These are phyloP conservation scores for Aradophagus sp. DNA, from an alignment of 1,140 invertebrate genomes.

Conservation along the genomic window DNA sequence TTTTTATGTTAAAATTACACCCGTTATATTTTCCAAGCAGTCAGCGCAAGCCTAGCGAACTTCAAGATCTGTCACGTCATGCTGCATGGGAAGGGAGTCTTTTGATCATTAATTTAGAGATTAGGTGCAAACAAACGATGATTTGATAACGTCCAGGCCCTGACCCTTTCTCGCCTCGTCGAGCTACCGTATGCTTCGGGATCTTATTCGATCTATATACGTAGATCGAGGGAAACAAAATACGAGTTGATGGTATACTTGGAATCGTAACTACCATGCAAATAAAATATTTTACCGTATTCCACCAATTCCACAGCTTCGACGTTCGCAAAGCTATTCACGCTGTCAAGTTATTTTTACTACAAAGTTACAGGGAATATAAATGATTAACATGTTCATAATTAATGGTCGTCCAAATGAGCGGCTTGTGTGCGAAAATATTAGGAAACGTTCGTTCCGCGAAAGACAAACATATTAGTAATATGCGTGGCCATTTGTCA, in stretches of 20 bases:
- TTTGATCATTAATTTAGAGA: constrained; percentile 75
- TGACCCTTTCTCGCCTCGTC: constrained; percentile 58
- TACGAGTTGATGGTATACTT: constrained; percentile 35
- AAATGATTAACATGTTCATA: constrained; percentile 1
- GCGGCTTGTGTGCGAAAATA: constrained; percentile 19
- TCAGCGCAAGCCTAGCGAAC: constrained; percentile 56
- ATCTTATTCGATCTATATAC: constrained; percentile 50
- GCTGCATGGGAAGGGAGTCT: constrained; percentile 60
- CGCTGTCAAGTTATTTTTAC: no score
- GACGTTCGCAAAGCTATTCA: no score
- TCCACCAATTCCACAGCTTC: no score
- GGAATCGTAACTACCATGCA: constrained; percentile 30
- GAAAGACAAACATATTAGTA: constrained; percentile 47
- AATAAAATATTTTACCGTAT: constrained; percentile 4
- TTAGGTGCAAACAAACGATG: constrained; percentile 74
- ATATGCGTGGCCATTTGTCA: constrained; percentile 40
- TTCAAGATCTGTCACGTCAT: constrained; percentile 71
- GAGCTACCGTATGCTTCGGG: constrained; percentile 60
- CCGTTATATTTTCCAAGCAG: constrained; percentile 51
- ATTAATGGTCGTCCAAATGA: constrained; percentile 27
- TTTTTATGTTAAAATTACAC: constrained; percentile 41
- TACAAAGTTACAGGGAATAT: no score
- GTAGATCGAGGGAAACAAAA: constrained; percentile 47
- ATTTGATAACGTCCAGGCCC: constrained; percentile 73
- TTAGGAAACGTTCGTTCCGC: constrained; percentile 24